Conservation (phyloP, 2,797 vertebrate species). For the Toxotes lorentzi region DNA sequence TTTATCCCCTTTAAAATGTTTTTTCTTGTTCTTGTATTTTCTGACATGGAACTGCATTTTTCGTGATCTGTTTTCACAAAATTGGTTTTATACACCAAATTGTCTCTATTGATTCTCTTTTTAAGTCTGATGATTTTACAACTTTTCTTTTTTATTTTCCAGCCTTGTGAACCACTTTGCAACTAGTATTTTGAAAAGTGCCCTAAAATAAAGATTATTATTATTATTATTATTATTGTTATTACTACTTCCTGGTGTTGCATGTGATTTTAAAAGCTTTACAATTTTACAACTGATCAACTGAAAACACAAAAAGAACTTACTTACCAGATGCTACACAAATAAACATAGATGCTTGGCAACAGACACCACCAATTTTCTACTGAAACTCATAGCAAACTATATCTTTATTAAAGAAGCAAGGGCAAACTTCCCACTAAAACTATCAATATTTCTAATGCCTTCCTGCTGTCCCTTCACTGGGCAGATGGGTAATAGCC, state of each 20-base stretch:
- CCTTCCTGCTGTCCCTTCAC: constrained; percentile 49
- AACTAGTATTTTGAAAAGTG: too few species aligned
- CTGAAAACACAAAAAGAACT: neutral
- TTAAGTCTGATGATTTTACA: too few species aligned
- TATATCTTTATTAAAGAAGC: constrained; percentile 52
- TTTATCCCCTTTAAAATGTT: too few species aligned
- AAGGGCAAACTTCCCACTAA: constrained; percentile 63
- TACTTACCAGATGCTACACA: neutral
- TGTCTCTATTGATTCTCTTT: too few species aligned
- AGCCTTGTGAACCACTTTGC: too few species aligned
- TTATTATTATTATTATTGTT: too few species aligned
- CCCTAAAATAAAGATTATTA: too few species aligned
- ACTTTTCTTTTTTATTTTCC: too few species aligned
- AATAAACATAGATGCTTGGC: constrained; percentile 5
- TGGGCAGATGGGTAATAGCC: constrained; percentile 75
- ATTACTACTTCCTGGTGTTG: neutral
- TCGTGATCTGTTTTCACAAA: too few species aligned
- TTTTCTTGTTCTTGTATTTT: too few species aligned
- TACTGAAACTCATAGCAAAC: constrained; percentile 40
- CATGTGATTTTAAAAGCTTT: neutral
- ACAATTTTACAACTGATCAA: neutral
- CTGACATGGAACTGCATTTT: too few species aligned
- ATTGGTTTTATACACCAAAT: too few species aligned
- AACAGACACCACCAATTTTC: neutral
- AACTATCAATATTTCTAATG: constrained; percentile 69